Evolutionary conservation across 1,140 invertebrate species (phyloP).

Genomic region (Prorops nasuta): DNA sequence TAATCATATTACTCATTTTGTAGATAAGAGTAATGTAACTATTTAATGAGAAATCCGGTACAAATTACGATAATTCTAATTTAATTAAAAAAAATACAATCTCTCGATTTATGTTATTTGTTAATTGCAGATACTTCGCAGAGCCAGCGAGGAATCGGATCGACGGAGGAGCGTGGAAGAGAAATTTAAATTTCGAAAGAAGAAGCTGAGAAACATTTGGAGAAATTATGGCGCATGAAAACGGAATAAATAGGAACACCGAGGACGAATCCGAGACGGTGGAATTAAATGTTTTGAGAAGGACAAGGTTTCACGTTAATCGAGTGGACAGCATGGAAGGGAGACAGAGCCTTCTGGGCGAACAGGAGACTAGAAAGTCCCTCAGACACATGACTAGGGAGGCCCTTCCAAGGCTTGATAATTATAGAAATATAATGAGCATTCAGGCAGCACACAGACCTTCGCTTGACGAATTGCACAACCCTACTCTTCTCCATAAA

Average conservation of each 20-base stretch:
- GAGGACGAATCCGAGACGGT: constrained; percentile 43
- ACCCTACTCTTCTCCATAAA: constrained; percentile 76
- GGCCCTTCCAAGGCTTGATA: constrained; percentile 85
- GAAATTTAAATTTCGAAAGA: background rate
- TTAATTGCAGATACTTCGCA: no score
- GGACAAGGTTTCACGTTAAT: constrained; percentile 63
- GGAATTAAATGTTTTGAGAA: constrained; percentile 44
- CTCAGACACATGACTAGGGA: constrained; percentile 85
- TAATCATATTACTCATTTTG: no score
- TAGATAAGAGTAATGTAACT: no score
- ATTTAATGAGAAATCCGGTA: background rate
- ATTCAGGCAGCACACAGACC: constrained; percentile 86
- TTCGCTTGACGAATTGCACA: constrained; percentile 90
- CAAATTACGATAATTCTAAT: background rate
- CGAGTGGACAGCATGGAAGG: constrained; percentile 57
- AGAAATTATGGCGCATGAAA: constrained; percentile 43
- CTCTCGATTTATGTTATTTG: no score
- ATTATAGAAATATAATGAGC: constrained; percentile 92
- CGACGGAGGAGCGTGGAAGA: constrained; percentile 7
- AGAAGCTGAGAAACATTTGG: no score
- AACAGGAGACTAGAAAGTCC: constrained; percentile 50
- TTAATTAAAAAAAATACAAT: constrained; percentile 2
- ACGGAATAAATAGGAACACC: constrained; percentile 31
- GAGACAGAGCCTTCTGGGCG: constrained; percentile 47
- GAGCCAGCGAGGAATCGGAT: constrained; percentile 16